Evolutionary conservation across 2,888 invertebrate species (phyloP).

Genomic region (Dryadula phaetusa): DNA sequence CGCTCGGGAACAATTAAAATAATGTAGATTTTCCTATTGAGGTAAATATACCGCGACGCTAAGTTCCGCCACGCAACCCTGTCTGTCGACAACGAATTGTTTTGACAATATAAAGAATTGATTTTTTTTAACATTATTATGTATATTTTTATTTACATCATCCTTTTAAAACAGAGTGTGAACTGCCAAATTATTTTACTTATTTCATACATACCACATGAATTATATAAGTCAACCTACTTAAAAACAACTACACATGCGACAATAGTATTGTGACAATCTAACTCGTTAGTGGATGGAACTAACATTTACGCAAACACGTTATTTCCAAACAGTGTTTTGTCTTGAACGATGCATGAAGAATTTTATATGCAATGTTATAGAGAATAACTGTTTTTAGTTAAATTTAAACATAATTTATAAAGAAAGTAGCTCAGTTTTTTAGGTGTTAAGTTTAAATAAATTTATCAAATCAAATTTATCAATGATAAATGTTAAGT

Average conservation of each 20-base stretch:
- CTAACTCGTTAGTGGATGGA: constrained; percentile 34
- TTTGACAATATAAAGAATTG: no score
- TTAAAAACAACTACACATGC: constrained; percentile 1
- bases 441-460: background rate
- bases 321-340: constrained; percentile 28
- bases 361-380: constrained; percentile 9
- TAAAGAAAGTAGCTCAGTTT: background rate
- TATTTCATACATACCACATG: background rate
- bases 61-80: no score
- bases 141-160: no score
- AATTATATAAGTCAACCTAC: constrained; percentile 22
- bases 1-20: no score
- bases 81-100: no score
- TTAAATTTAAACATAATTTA: no score
- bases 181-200: background rate
- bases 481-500: no score
- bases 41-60: no score
- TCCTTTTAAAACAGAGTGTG: background rate
- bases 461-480: no score
- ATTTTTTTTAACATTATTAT: no score
- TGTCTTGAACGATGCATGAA: constrained; percentile 1
- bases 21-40: no score
- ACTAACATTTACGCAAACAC: constrained; percentile 30
- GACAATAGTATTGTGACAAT: constrained; percentile 37
- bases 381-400: background rate